Evolutionary conservation across 2,888 invertebrate genomes (phyloP), one percentile per base, ranked within the genome.

Genomic region (Scrobipalpa costella): DNA sequence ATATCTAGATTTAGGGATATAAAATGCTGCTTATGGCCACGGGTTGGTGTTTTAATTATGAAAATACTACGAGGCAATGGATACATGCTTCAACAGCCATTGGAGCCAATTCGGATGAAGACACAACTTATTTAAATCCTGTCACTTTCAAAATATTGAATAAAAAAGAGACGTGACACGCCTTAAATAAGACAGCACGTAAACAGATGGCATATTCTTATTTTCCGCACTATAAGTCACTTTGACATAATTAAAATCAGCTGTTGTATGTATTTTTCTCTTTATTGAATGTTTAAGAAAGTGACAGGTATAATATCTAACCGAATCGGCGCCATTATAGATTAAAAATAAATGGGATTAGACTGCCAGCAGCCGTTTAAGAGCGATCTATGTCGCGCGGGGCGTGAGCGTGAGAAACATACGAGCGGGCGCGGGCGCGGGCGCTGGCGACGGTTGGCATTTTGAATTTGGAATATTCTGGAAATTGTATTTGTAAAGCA

Each of bases 341-440:
- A 55, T 55, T 55, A 33, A 33, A 55, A 55, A 55, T 33, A 33
- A 55, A 21, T 55, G 55, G 33, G n/a, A 57, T 38, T 11, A 21
- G 36, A 57, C 57, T 57, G 57, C 58, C 58, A 58, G 58, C 58
- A 58, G 58, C 40, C 44, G 57, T 33, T n/a, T 27, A 19, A 9
- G 8, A 1, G 55, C 55, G 55, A 55, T 55, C 27, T 55, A 2
- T 33, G 13, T 27, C 11, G n/a, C 27, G 27, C 13, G 55, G 33
- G 55, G 55, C 55, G 33, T 55, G 55, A 55, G 55, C 55, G 55
- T 11, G 55, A 55, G 55, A 33, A 7, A 55, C 55, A 33, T n/a
- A 33, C 55, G 7, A 1, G 1, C 13, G 50, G 11, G n/a, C 1
- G n/a, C 33, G 19, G 50, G 50, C 17, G 15, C 52, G 11, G 13